Base-by-base conservation (phyloP, 2,888 invertebrate species). In the Lacanobia wlatinum region DNA sequence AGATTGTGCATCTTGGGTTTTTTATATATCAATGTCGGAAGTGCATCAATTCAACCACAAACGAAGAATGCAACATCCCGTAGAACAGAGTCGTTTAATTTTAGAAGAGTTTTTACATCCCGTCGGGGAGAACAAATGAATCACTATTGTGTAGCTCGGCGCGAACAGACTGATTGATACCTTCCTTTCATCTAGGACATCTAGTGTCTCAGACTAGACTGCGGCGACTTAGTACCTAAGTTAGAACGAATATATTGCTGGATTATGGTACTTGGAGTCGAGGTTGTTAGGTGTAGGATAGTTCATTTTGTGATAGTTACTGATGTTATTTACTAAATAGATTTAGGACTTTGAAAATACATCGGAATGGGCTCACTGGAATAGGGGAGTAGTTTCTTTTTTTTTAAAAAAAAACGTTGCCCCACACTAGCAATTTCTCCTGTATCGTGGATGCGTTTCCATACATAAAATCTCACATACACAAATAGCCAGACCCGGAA, bases 151-250 rank as follows among this genome's bases (percentile, higher is more conserved):
- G 69, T 73, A 62, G 65, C 62, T 75, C 69, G 43, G 67, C 34
- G 71, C 67, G 77, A 73, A 70, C 74, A 72, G 76, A 55, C 75
- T 84, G 84, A 84, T 84, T 84, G 84, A 84, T 84, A 84, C 73
- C 84, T 82, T 84, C 85, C 84, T 84, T 65, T 79, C 70, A 67
- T 83, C 70, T 73, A 59, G 70, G 52, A 80, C 72, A 65, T 65
- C 70, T 38, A 63, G 73, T 55, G 83, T 74, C 83, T 83, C 58
- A 67, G 61, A 65, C 83, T 56, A 70, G 79, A 73, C 67, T 67
- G 63, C 34, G 53, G 10, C 52, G 61, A 64, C 16, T 66, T 63
- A 66, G 72, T 74, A 73, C 77, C 55, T 63, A 76, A 65, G 65
- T 67, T 67, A 69, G 61, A 48, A 62, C 43, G 52, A 71, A 83